A percentile compares a stretch with the other conserved stretches of the same genome.
These are phyloP conservation scores for Aphelenchoides bicaudatus DNA, from an alignment of 2,888 invertebrate species.

Conservation along the genomic window DNA sequence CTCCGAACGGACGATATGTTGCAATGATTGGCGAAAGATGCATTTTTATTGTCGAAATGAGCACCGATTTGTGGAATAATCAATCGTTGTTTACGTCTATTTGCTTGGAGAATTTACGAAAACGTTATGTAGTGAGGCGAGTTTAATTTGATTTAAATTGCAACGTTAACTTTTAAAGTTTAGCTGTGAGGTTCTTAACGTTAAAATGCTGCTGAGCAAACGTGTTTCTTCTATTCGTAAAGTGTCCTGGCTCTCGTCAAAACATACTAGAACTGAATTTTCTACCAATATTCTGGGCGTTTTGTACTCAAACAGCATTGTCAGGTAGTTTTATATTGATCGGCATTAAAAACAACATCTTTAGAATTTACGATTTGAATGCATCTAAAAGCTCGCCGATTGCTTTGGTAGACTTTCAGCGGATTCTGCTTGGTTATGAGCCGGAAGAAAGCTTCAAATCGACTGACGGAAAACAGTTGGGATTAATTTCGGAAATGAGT, in stretches of 20 bases:
- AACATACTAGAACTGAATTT: background rate
- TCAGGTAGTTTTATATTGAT: slow-evolving; percentile 20
- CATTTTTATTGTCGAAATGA: slow-evolving; percentile 24
- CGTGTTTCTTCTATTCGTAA: background rate
- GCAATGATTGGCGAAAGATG: slow-evolving; percentile 16
- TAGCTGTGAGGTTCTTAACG: slow-evolving; percentile 20
- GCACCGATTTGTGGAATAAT: slow-evolving; percentile 19
- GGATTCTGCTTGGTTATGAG: slow-evolving; percentile 7
- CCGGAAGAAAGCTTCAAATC: slow-evolving; percentile 4
- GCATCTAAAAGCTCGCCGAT: slow-evolving; percentile 8
- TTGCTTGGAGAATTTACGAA: slow-evolving; percentile 17
- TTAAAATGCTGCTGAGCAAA: slow-evolving; percentile 8
- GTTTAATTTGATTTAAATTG: slow-evolving; percentile 17
- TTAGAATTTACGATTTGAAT: slow-evolving; percentile 24
- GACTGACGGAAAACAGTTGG: slow-evolving; percentile 16
- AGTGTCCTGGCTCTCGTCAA: slow-evolving; percentile 12
- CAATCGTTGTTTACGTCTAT: slow-evolving; percentile 7
- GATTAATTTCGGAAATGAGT: slow-evolving; percentile 24
- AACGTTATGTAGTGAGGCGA: slow-evolving; percentile 22
- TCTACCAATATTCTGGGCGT: slow-evolving; percentile 21
- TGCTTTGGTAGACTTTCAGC: slow-evolving; percentile 15
- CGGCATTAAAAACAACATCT: background rate
- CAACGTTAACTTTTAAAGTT: background rate
- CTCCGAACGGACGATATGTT: slow-evolving; percentile 22
- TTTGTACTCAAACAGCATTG: slow-evolving; percentile 24